Conservation (phyloP, 2,113 vertebrate species). For the Paraplagusia blochii region DNA sequence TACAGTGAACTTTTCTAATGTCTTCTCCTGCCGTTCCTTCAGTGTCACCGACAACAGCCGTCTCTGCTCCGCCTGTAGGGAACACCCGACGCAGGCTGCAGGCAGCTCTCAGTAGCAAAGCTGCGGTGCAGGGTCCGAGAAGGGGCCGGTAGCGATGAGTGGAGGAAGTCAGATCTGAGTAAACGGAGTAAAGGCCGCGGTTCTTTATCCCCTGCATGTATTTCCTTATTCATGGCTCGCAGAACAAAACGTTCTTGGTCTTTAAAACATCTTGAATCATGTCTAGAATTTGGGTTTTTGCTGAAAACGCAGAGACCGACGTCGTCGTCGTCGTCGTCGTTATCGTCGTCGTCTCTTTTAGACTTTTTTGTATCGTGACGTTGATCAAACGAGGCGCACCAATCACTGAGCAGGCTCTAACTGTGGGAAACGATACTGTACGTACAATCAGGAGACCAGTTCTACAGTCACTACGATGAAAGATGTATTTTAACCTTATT, state of each 20-base stretch:
- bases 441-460: slow-evolving; percentile 75
- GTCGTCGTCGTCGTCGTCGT: too few relatives aligned
- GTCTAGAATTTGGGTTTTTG: slow-evolving; percentile 41
- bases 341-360: slow-evolving; percentile 36
- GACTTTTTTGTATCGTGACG: slow-evolving; percentile 50
- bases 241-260: slow-evolving; percentile 54
- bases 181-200: slow-evolving; percentile 29
- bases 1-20: slow-evolving; percentile 60
- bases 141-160: slow-evolving; percentile 19
- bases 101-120: slow-evolving; percentile 61
- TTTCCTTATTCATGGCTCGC: slow-evolving; percentile 52
- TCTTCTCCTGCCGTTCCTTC: slow-evolving; percentile 57
- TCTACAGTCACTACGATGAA: slow-evolving; percentile 60
- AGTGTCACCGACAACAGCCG: slow-evolving; percentile 1
- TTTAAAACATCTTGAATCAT: slow-evolving; percentile 36
- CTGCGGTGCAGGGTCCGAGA: slow-evolving; percentile 50
- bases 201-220: slow-evolving; percentile 44
- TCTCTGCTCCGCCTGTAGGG: slow-evolving; percentile 52
- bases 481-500: slow-evolving; percentile 74
- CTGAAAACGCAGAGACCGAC: slow-evolving; percentile 33
- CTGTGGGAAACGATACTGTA: slow-evolving; percentile 74
- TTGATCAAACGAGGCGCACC: slow-evolving; percentile 38
- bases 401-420: slow-evolving; percentile 59
- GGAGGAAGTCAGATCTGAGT: slow-evolving; percentile 30
- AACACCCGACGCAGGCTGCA: slow-evolving; percentile 62